A percentile compares a stretch with the other conserved stretches of the same genome.
phyloP scores from a whole-genome alignment of 2,797 vertebrate species.

The Falco biarmicus region DNA sequence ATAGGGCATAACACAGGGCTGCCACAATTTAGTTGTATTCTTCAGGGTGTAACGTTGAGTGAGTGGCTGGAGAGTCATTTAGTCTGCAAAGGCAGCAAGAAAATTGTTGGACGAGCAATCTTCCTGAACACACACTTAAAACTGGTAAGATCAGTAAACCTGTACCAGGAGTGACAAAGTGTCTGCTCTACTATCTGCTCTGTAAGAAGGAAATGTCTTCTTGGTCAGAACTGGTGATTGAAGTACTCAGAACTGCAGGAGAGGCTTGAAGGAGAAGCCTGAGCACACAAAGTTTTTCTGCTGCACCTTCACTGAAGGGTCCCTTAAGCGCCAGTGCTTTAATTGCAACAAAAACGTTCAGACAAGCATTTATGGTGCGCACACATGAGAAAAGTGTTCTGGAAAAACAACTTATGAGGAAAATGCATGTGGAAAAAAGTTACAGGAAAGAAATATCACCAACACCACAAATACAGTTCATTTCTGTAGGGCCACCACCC shows the following conservation, averaged over 20 bases:
- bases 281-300: too few species aligned
- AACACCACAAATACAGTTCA: neutral
- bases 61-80: neutral
- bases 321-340: neutral
- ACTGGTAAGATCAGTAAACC: neutral
- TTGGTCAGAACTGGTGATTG: neutral
- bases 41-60: neutral
- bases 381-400: accelerated
- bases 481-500: neutral
- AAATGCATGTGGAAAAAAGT: accelerated
- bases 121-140: neutral
- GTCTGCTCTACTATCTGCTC: neutral
- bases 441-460: neutral
- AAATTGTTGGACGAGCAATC: neutral
- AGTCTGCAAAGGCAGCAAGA: neutral
- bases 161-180: neutral
- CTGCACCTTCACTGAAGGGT: neutral
- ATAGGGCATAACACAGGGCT: neutral
- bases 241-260: neutral
- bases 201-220: neutral
- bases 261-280: neutral
- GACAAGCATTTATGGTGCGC: neutral
- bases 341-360: neutral
- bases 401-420: neutral
- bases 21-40: neutral